These are phyloP conservation scores for Parapsyche elsis DNA, from an alignment of 1,140 invertebrate species.

Conservation along the genomic window DNA sequence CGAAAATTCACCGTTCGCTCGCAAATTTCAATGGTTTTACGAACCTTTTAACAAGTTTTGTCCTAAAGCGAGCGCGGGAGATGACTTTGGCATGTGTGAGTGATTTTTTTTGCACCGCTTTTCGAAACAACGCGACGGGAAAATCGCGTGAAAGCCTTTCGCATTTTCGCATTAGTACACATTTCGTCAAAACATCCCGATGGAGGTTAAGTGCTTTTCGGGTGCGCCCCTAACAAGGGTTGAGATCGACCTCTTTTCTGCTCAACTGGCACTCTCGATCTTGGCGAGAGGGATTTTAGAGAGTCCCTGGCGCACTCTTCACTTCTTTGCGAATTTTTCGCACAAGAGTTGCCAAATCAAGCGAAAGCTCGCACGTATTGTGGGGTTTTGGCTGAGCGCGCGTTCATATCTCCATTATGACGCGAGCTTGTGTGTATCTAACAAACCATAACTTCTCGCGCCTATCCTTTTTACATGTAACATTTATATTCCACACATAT, in stretches of 20 bases:
- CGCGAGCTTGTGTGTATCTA: not conserved
- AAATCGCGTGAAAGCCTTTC: constrained; percentile 28
- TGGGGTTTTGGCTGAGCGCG: not conserved
- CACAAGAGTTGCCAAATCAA: constrained; percentile 11
- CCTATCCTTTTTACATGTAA: not conserved
- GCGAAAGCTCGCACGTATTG: not conserved
- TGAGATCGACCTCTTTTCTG: constrained; percentile 24
- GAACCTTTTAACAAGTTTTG: constrained; percentile 14
- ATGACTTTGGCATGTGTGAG: not conserved
- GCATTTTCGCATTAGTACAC: constrained; percentile 29
- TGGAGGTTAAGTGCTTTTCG: constrained; percentile 36
- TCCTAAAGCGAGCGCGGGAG: too few relatives aligned
- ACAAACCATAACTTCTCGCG: too few relatives aligned
- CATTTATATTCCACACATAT: not conserved
- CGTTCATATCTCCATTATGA: not conserved
- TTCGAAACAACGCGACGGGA: not conserved
- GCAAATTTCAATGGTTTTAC: constrained; percentile 8
- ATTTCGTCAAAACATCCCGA: constrained; percentile 34
- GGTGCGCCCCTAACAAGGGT: constrained; percentile 27
- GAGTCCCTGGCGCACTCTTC: too few relatives aligned
- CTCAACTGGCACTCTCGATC: constrained; percentile 26
- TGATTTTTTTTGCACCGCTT: not conserved
- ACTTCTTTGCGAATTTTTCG: not conserved
- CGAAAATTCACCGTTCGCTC: not conserved
- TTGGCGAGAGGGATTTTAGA: not conserved